A percentile compares a stretch with the other conserved stretches of the same genome.
Evolutionary conservation across 2,888 invertebrate species (phyloP).

Genomic region (Lottia gigantea): DNA sequence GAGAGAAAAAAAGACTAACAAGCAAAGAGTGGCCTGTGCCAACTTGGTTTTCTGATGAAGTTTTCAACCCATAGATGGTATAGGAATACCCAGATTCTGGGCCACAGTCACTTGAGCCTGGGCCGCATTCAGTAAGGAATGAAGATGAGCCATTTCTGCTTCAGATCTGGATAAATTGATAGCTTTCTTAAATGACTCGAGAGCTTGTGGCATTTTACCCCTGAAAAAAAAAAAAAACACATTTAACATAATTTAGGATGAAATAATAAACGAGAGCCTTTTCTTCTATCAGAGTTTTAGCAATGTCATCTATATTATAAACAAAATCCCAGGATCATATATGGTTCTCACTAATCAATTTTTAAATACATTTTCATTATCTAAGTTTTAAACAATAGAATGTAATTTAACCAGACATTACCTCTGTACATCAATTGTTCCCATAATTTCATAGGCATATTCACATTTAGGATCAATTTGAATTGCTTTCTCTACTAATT

Average conservation of each 20-base stretch:
- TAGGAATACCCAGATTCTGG: constrained; percentile 47
- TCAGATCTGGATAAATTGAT: constrained; percentile 86
- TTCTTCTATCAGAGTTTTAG: too few relatives aligned
- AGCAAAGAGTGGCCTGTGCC: too few relatives aligned
- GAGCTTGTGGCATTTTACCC: constrained; percentile 83
- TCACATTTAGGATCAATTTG: constrained; percentile 90
- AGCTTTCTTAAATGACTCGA: constrained; percentile 89
- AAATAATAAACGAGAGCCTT: too few relatives aligned
- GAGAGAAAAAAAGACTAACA: too few relatives aligned
- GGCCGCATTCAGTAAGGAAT: constrained; percentile 89
- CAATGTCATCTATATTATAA: too few relatives aligned
- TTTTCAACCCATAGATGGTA: constrained; percentile 36
- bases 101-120: constrained; percentile 86
- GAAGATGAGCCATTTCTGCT: constrained; percentile 90
- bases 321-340: too few relatives aligned
- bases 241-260: too few relatives aligned
- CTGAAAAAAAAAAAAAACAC: constrained; percentile 72
- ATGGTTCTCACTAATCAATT: too few relatives aligned
- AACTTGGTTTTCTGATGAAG: too few relatives aligned
- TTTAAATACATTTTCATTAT: too few relatives aligned
- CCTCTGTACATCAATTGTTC: constrained; percentile 94
- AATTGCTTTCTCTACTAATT: constrained; percentile 83
- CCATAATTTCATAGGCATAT: constrained; percentile 94
- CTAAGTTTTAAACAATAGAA: too few relatives aligned
- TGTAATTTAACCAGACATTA: constrained; percentile 62